A percentile compares a stretch with the other conserved stretches of the same genome.
phyloP scores from a whole-genome alignment of 2,113 vertebrate species.

The Tupaia chinensis region DNA sequence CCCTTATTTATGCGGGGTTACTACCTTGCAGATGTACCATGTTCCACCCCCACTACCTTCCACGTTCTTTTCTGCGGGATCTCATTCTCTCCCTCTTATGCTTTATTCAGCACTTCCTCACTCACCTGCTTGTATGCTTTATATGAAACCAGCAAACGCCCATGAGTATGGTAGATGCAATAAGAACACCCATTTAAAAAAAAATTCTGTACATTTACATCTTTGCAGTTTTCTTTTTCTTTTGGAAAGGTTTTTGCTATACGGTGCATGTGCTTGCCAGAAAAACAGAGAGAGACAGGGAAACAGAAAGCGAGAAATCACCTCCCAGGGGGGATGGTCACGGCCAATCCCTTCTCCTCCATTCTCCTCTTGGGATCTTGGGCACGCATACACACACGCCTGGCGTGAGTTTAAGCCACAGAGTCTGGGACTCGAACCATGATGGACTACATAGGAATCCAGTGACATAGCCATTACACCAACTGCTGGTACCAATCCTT shows the following conservation, averaged over 20 bases:
- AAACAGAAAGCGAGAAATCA: too few species aligned
- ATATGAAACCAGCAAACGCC: neutral
- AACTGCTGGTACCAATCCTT: neutral
- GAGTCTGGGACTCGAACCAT: too few species aligned
- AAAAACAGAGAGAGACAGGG: too few species aligned
- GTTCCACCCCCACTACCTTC: neutral
- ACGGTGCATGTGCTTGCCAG: too few species aligned
- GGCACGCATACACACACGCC: too few species aligned
- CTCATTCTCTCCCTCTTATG: neutral
- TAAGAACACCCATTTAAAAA: neutral
- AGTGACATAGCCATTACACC: too few species aligned
- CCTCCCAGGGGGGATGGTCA: too few species aligned
- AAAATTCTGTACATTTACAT: neutral
- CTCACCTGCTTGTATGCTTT: neutral
- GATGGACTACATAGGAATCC: too few species aligned
- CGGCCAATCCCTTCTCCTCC: too few species aligned
- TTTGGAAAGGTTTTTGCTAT: too few species aligned
- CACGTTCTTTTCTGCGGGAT: neutral
- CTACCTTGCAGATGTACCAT: rapidly evolving
- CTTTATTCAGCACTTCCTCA: neutral
- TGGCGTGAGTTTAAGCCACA: too few species aligned
- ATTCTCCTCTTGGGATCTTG: too few species aligned
- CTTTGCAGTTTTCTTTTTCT: neutral
- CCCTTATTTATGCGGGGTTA: neutral
- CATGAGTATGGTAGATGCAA: neutral